phyloP scores from a whole-genome alignment of 1,140 invertebrate genomes.

The Pomacea maculata region DNA sequence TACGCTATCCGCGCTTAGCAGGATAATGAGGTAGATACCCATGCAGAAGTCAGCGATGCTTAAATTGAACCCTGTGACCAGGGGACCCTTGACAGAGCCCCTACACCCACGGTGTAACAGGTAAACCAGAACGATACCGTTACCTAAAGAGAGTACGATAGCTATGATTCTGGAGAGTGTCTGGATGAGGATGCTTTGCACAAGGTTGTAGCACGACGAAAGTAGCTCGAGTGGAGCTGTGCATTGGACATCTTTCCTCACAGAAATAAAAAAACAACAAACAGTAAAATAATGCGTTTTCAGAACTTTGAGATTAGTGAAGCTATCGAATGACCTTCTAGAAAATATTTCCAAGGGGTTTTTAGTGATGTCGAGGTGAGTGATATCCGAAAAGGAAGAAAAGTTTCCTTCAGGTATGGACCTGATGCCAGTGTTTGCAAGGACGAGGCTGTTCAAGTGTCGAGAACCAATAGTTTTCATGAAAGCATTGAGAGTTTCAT shows the following conservation, averaged over 20 bases:
- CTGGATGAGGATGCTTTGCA: neutral
- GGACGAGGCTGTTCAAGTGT: neutral
- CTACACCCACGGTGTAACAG: neutral
- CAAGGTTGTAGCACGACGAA: constrained; percentile 3
- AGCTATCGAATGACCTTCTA: neutral
- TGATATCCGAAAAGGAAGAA: neutral
- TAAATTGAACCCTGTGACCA: neutral
- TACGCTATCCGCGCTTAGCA: neutral
- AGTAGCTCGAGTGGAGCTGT: neutral
- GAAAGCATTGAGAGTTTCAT: neutral
- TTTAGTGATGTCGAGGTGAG: neutral
- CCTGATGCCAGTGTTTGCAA: neutral
- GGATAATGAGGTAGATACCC: constrained; percentile 8
- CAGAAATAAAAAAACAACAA: neutral
- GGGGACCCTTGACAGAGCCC: neutral
- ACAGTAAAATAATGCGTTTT: neutral
- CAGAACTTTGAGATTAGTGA: neutral
- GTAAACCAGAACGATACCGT: neutral
- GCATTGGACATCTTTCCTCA: neutral
- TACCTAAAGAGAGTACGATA: neutral
- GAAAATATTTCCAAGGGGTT: neutral
- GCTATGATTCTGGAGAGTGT: neutral
- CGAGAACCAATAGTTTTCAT: neutral
- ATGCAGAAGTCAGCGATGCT: neutral
- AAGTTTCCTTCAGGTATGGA: neutral